These are phyloP conservation scores for Platichthys flesus DNA, from an alignment of 2,113 vertebrate genomes.

Conservation along the genomic window DNA sequence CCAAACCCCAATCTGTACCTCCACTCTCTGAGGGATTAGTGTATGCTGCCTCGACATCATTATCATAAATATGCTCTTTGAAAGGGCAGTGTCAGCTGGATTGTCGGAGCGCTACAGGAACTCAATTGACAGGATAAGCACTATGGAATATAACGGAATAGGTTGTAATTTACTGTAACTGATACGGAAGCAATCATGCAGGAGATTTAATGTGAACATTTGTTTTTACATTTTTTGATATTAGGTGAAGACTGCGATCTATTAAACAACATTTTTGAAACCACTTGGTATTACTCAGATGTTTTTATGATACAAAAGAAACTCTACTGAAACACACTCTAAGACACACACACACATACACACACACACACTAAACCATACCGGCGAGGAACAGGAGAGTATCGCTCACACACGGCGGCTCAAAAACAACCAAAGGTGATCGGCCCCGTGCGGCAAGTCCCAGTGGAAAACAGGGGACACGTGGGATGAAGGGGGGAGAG, in stretches of 20 bases:
- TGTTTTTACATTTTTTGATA: neutral
- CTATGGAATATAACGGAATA: conserved; percentile 20
- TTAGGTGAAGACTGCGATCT: neutral
- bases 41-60: conserved; percentile 67
- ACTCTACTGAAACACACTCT: neutral
- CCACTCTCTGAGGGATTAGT: conserved; percentile 62
- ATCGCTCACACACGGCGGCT: conserved; percentile 55
- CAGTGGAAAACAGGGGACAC: conserved; percentile 57
- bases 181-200: conserved; percentile 20
- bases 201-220: neutral
- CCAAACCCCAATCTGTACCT: conserved; percentile 31
- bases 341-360: neutral
- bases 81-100: conserved; percentile 62
- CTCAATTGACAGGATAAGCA: conserved; percentile 48
- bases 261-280: neutral
- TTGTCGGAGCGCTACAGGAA: conserved; percentile 30
- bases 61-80: conserved; percentile 68
- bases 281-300: no score
- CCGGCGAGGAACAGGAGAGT: conserved; percentile 21
- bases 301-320: no score
- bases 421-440: conserved; percentile 65
- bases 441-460: conserved; percentile 49
- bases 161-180: conserved; percentile 16
- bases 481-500: conserved; percentile 57
- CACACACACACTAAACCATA: neutral